Evolutionary conservation across 2,888 invertebrate species (phyloP), one percentile per base, ranked within the genome.

Genomic region (Ichneumoninae sp.): DNA sequence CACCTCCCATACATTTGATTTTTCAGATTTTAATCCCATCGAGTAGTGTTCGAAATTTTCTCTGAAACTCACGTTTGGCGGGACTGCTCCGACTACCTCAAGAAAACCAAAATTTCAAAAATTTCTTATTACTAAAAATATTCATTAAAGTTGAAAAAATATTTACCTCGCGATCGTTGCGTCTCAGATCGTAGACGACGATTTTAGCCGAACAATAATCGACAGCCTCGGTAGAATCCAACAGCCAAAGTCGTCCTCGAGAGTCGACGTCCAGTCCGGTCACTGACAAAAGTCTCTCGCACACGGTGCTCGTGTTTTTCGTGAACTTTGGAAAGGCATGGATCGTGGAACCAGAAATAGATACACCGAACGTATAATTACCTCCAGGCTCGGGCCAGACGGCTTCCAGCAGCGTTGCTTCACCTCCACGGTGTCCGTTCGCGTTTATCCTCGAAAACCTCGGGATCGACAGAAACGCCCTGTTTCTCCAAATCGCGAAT

Each of bases 161-260:
- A 40, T 40, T 40, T 81, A 91, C 90, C 87, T 89, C 88, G 75
- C 87, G 80, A 70, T 88, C 87, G 73, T 93, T 94, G 36, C 90
- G 90, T 63, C 91, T 90, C 33, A 94, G 88, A 88, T 94, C 94
- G 83, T 93, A 94, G 36, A 94, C 88, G 1, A 94, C 82, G 7
- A 95, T 88, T 91, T 94, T 94, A 1, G 94, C 92, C 0, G 88
- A 81, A 86, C 94, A 94, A 16, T 47, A 47, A 30, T 89, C 85
- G 4, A 30, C 71, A 33, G 83, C 50, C 60, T 90, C 92, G 4
- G 94, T 94, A 75, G 91, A 91, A 85, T 95, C 95, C 83, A 95
- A 88, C 68, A 94, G 89, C 94, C 95, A 95, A 22, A 95, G 89
- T 85, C 94, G 92, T 19, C 94, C 93, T 50, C 91, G 91, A 16